These are phyloP conservation scores for Limnothrissa miodon DNA, from an alignment of 2,113 vertebrate genomes.

Conservation along the genomic window DNA sequence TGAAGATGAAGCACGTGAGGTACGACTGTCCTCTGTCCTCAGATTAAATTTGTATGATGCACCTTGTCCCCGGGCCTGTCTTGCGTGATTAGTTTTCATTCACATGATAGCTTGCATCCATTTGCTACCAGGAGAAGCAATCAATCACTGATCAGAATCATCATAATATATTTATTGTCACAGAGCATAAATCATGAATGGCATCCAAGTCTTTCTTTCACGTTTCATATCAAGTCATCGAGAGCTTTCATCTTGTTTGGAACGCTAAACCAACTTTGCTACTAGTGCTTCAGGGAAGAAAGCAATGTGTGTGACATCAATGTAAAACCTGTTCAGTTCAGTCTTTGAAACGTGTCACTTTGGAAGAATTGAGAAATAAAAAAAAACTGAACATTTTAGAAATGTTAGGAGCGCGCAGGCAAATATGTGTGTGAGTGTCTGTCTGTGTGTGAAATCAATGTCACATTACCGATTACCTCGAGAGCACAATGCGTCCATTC, in stretches of 20 bases:
- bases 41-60: slow-evolving; percentile 18
- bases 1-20: not conserved
- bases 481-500: slow-evolving; percentile 18
- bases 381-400: not conserved
- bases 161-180: slow-evolving; percentile 14
- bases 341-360: not conserved
- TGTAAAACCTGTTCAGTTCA: not conserved
- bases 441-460: not conserved
- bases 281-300: not conserved
- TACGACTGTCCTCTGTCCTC: not conserved
- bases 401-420: not conserved
- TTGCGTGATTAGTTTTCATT: slow-evolving; percentile 16
- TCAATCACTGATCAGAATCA: slow-evolving; percentile 11
- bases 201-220: not conserved
- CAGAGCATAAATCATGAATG: slow-evolving; percentile 15
- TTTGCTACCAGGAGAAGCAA: not conserved
- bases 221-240: not conserved
- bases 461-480: slow-evolving; percentile 19
- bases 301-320: not conserved
- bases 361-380: not conserved
- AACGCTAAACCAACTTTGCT: not conserved
- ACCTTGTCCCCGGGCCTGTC: not conserved
- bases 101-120: not conserved
- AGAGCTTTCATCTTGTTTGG: not conserved
- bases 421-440: not conserved